Percentiles rank a stretch among this genome's conserved stretches.
Conservation (phyloP, 2,797 vertebrate species). For the Esox lucius region DNA sequence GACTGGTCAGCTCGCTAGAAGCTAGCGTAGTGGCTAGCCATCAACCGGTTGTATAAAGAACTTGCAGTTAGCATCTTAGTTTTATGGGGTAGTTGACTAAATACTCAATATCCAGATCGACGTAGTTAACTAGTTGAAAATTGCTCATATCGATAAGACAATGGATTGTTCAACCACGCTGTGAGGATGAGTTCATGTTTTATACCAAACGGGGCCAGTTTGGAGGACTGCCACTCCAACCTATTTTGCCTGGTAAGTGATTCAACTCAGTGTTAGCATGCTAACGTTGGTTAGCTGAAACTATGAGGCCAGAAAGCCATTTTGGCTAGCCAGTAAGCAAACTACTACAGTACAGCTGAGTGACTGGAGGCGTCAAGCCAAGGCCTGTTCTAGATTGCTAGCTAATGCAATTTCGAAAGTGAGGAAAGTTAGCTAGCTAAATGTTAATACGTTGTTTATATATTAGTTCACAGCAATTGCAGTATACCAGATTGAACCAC, state of each 20-base stretch:
- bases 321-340: constrained; percentile 76
- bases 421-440: background rate
- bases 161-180: constrained; percentile 88
- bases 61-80: constrained; percentile 8
- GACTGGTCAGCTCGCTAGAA: background rate
- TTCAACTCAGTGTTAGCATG: constrained; percentile 46
- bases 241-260: constrained; percentile 97
- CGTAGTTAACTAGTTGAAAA: constrained; percentile 18
- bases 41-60: constrained; percentile 6
- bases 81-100: background rate
- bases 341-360: constrained; percentile 69
- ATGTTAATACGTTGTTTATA: background rate
- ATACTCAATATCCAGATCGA: background rate
- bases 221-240: constrained; percentile 99
- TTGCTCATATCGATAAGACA: constrained; percentile 81
- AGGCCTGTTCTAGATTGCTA: constrained; percentile 51
- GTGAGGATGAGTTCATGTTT: constrained; percentile 99
- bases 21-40: constrained; percentile 6
- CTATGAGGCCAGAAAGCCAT: constrained; percentile 71
- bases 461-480: background rate
- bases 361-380: constrained; percentile 63
- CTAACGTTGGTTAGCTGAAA: constrained; percentile 61
- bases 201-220: constrained; percentile 99
- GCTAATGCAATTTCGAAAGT: constrained; percentile 1
- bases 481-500: background rate